phyloP scores from a whole-genome alignment of 2,113 vertebrate species.

The Alligator sinensis region DNA sequence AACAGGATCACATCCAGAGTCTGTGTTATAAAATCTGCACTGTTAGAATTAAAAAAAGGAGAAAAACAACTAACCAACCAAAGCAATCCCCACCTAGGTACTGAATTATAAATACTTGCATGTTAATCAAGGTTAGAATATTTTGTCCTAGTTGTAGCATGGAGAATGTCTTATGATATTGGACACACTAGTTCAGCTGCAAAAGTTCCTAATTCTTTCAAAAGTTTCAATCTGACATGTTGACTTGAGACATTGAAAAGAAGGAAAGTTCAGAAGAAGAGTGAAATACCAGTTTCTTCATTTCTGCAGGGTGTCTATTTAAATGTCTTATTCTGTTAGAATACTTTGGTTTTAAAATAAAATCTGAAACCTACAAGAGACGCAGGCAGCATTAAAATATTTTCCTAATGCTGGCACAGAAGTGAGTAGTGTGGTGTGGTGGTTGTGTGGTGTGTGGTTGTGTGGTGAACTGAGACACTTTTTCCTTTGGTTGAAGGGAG shows the following conservation, averaged over 20 bases:
- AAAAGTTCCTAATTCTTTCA: neutral
- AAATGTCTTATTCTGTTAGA: neutral
- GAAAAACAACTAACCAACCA: neutral
- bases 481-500: neutral
- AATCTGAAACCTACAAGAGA: neutral
- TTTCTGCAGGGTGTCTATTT: neutral
- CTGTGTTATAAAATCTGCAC: neutral
- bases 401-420: neutral
- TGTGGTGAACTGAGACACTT: neutral
- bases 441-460: too few relatives aligned
- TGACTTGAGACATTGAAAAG: neutral
- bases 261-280: neutral
- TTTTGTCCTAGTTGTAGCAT: neutral
- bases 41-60: neutral
- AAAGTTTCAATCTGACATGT: neutral
- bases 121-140: neutral
- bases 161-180: neutral
- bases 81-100: neutral
- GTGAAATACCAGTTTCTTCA: neutral
- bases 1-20: too few relatives aligned
- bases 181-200: neutral
- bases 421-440: accelerated
- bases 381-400: neutral
- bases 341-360: neutral
- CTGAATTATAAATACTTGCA: neutral